Evolutionary conservation across 2,113 vertebrate genomes (phyloP), one percentile per base, ranked within the genome.

Genomic region (Clarias macrocephalus): DNA sequence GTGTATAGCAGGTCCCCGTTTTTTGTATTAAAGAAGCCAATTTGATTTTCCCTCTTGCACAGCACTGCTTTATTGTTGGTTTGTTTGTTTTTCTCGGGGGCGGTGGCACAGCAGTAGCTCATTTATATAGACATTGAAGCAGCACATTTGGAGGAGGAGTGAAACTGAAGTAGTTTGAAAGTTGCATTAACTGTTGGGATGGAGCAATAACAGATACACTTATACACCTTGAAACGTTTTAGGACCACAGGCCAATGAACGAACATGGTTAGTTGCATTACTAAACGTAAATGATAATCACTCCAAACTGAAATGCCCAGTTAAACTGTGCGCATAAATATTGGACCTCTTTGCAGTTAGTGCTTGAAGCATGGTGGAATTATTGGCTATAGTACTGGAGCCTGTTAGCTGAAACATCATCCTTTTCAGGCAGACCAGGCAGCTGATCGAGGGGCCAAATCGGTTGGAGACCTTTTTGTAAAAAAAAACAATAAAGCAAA

Each of bases 391-490:
- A 52, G 75, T 77, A 56, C 25, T 77, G 75, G 28, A 80, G 77
- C 9, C 77, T 80, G 56, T 80, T 76, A 76, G 75, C 75, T 80
- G 57, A 80, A 80, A 37, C 79, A 33, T 80, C 28, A 21, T 19
- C 60, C 76, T 59, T 80, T 80, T 62, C 42, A 60, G 48, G 48
- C 6, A 48, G 28, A 60, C 79, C 57, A 62, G 30, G 57, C 79
- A 62, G 79, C 79, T 81, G 57, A 81, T 62, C 37, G 57, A 81
- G 57, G 79, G 25, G 79, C 56, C 56, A 60, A 80, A 80, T 37
- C 56, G 5, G 56, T 12, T 59, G 79, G 79, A 80, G 77, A 56
- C 18, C 52, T 16, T 79, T 76, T 13, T 79, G 25, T 79, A 8
- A 1, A 1, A 13, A 25, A 42, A 21, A 10, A 21, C 8, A 19